These are phyloP conservation scores for Acanthornis magna DNA, from an alignment of 2,797 vertebrate species.

Conservation along the genomic window DNA sequence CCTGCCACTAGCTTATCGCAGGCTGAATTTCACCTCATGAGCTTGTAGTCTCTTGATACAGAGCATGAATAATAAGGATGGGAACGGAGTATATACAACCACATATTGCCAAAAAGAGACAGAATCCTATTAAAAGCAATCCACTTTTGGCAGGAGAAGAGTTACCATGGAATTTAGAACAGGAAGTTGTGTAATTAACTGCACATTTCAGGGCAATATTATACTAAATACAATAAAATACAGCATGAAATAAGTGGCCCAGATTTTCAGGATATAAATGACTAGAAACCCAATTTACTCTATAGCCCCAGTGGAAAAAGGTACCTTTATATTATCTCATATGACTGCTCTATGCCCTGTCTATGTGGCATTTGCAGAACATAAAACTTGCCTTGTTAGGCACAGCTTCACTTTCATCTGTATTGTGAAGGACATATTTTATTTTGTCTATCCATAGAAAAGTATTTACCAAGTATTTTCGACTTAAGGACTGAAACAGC, in stretches of 20 bases:
- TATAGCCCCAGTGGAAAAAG: neutral
- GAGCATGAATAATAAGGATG: neutral
- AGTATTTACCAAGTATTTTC: neutral
- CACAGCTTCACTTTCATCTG: neutral
- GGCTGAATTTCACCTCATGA: neutral
- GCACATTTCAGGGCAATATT: neutral
- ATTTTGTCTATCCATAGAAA: neutral
- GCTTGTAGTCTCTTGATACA: neutral
- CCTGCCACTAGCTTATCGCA: neutral
- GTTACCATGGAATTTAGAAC: neutral
- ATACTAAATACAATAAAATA: neutral
- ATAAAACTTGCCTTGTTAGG: neutral
- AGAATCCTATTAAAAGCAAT: conserved; percentile 3
- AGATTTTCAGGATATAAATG: neutral
- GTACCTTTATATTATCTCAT: neutral
- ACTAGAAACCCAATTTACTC: neutral
- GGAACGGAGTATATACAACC: neutral
- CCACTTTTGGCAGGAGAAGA: neutral
- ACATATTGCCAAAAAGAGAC: neutral
- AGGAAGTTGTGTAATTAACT: conserved; percentile 7
- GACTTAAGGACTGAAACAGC: neutral
- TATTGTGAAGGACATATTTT: neutral
- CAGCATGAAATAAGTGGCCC: neutral
- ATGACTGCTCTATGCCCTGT: neutral
- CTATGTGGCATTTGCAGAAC: neutral